phyloP scores from a whole-genome alignment of 1,140 invertebrate species.

The Drosophila albomicans region DNA sequence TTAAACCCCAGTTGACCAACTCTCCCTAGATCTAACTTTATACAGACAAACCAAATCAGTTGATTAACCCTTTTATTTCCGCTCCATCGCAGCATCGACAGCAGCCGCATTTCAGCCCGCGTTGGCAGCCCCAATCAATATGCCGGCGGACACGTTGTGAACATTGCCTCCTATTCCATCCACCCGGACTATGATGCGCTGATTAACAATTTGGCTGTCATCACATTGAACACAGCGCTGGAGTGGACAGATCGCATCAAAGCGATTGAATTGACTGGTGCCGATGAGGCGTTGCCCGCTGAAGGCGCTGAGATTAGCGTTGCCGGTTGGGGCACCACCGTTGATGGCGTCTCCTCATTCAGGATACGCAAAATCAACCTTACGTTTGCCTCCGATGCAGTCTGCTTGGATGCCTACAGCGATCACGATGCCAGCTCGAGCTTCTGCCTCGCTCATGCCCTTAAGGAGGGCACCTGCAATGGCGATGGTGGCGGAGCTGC shows the following conservation, averaged over 20 bases:
- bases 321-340: slow-evolving; percentile 70
- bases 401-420: slow-evolving; percentile 65
- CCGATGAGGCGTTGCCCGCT: slow-evolving; percentile 33
- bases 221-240: slow-evolving; percentile 60
- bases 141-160: slow-evolving; percentile 63
- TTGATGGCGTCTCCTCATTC: slow-evolving; percentile 54
- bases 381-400: slow-evolving; percentile 37
- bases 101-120: slow-evolving; percentile 57
- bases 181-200: slow-evolving; percentile 83
- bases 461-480: slow-evolving; percentile 73
- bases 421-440: slow-evolving; percentile 32
- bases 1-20: too few relatives aligned
- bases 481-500: slow-evolving; percentile 77
- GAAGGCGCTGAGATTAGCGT: slow-evolving; percentile 47
- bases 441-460: slow-evolving; percentile 68
- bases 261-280: slow-evolving; percentile 39
- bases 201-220: slow-evolving; percentile 86
- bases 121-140: slow-evolving; percentile 81
- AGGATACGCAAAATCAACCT: slow-evolving; percentile 60
- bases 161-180: slow-evolving; percentile 28
- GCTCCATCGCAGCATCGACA: slow-evolving; percentile 36
- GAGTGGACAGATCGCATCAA: slow-evolving; percentile 49
- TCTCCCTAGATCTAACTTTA: too few relatives aligned
- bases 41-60: too few relatives aligned
- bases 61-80: not conserved